Evolutionary conservation across 2,888 invertebrate genomes (phyloP).

Genomic region (Girardia tigrina): DNA sequence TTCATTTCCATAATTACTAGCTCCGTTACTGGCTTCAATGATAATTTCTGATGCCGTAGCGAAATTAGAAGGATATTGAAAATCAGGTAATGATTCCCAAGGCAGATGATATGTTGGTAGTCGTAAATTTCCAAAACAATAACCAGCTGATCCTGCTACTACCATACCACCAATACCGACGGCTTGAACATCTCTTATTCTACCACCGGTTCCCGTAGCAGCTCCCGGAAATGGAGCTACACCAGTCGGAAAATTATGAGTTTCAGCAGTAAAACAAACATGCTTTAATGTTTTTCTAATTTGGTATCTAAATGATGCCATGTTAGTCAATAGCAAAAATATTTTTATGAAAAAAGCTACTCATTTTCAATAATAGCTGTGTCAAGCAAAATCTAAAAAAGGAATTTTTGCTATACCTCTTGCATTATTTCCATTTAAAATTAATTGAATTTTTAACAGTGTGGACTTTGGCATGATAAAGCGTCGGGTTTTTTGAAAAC

Average conservation of each 20-base stretch:
- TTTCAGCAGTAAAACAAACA: slow-evolving; percentile 74
- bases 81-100: slow-evolving; percentile 61
- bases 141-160: slow-evolving; percentile 87
- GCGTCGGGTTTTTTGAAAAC: too few species aligned
- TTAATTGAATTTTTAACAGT: too few species aligned
- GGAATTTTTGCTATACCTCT: too few species aligned
- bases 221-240: slow-evolving; percentile 95
- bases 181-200: slow-evolving; percentile 82
- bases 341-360: too few species aligned
- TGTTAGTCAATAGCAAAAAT: too few species aligned
- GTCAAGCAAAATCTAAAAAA: too few species aligned
- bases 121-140: slow-evolving; percentile 76
- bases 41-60: slow-evolving; percentile 74
- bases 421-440: too few species aligned
- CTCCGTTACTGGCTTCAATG: slow-evolving; percentile 89
- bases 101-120: slow-evolving; percentile 63
- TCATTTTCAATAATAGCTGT: too few species aligned
- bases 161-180: slow-evolving; percentile 84
- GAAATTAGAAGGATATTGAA: slow-evolving; percentile 69
- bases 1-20: slow-evolving; percentile 96
- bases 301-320: slow-evolving; percentile 4
- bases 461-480: too few species aligned
- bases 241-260: slow-evolving; percentile 75
- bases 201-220: slow-evolving; percentile 88
- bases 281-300: not conserved